Evolutionary conservation across 2,888 invertebrate genomes (phyloP), one percentile per base, ranked within the genome.

Genomic region (Calameuta pallipes): DNA sequence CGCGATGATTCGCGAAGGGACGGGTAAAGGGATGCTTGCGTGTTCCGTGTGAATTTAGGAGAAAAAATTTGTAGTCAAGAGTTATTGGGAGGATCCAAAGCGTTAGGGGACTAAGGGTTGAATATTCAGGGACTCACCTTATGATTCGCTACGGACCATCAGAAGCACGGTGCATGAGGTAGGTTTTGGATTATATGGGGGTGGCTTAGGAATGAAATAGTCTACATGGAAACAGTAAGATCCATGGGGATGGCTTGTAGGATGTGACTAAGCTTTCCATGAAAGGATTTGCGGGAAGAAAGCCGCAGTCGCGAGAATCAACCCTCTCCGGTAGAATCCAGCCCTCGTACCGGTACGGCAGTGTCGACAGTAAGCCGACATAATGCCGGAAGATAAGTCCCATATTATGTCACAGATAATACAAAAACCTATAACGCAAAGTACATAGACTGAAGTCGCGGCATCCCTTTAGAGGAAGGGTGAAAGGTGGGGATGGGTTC

Each of bases 401-500:
- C 84, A 82, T 85, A 87, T 87, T 87, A 86, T 84, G 87, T 87
- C 86, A 84, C 85, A 79, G 81, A 83, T 84, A 84, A 85, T 83
- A 75, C 83, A 82, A 83, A 85, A 84, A 31, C 71, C 71, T 71
- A 71, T 34, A 34, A 31, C 71, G 71, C 71, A 71, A 71, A 71
- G 71, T 71, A 71, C 34, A 71, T 71, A 71, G 15, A 31, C 33
- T 15, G 31, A 33, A 33, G 31, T 71, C 71, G 71, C 15, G 33
- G 6, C 13, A 34, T 71, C 33, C 33, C 56, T 56, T 56, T 56
- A 6, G 56, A 56, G 56, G 23, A 56, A 23, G 41, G 41, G 41
- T 56, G 23, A 56, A 56, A 6, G 56, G 23, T 23, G 56, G 23
- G 23, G 71, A 31, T 71, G 71, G 12, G 15, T 23, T 34, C 71